phyloP scores from a whole-genome alignment of 2,888 invertebrate species.

The Argyra leucocephala region DNA sequence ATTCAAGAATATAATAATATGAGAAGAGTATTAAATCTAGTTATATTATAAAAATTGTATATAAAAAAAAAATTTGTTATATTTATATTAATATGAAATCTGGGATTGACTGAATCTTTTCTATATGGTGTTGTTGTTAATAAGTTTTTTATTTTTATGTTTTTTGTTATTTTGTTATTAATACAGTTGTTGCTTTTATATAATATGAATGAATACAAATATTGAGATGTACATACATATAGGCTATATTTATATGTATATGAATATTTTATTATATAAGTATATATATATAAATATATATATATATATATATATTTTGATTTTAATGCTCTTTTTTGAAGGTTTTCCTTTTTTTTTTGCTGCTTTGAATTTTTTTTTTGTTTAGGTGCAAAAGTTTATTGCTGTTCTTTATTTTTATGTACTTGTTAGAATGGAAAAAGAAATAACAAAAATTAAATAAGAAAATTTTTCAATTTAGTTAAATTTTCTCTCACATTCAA shows the following conservation, averaged over 20 bases:
- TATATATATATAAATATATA: not conserved
- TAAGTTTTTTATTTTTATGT: not conserved
- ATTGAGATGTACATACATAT: no score
- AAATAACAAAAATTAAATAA: not conserved
- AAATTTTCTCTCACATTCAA: not conserved
- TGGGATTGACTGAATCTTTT: not conserved
- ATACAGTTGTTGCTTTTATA: not conserved
- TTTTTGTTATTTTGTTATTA: no score
- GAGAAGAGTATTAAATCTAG: no score
- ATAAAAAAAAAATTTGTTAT: no score
- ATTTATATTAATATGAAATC: not conserved
- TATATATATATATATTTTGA: not conserved
- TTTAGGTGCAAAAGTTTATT: not conserved
- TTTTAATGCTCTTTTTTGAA: not conserved
- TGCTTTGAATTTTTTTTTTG: no score
- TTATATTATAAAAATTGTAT: no score
- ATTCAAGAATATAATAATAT: no score
- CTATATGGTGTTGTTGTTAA: not conserved
- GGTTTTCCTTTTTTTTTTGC: not conserved
- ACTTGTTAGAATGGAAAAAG: not conserved
- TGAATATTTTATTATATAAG: no score
- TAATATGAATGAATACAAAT: not conserved
- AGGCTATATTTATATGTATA: no score
- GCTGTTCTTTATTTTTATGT: not conserved
- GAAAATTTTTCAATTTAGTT: not conserved